These are phyloP conservation scores for Alligator mississippiensis DNA, from an alignment of 2,113 vertebrate genomes.

Conservation along the genomic window DNA sequence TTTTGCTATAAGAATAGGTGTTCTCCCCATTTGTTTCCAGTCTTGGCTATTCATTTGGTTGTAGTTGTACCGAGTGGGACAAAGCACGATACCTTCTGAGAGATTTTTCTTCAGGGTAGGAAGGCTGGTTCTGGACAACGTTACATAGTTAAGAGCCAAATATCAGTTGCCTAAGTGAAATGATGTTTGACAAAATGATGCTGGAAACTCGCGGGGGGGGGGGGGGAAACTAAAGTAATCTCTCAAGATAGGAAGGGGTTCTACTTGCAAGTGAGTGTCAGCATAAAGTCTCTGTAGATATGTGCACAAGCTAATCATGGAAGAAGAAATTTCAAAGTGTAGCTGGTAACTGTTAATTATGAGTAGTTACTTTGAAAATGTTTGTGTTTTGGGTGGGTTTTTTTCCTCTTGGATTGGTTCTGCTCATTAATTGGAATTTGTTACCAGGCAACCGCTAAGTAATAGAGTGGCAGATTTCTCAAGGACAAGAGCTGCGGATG, in stretches of 20 bases:
- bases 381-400: not conserved
- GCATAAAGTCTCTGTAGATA: not conserved
- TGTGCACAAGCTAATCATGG: slow-evolving; percentile 23
- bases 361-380: slow-evolving; percentile 24
- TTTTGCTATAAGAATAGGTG: not conserved
- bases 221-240: not conserved
- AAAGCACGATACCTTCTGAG: not conserved
- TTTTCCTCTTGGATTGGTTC: slow-evolving; percentile 3
- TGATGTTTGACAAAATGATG: not conserved
- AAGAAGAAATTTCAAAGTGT: slow-evolving; percentile 14
- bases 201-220: not conserved
- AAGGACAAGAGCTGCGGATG: slow-evolving; percentile 69
- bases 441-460: slow-evolving; percentile 76
- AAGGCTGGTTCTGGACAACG: not conserved
- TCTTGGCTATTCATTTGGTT: not conserved
- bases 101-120: not conserved
- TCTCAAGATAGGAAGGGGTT: not conserved
- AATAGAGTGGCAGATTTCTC: slow-evolving; percentile 64
- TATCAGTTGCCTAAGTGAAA: not conserved
- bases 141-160: not conserved
- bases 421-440: slow-evolving; percentile 72
- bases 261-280: not conserved
- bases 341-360: slow-evolving; percentile 37
- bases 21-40: not conserved
- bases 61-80: not conserved